Evolutionary conservation across 2,113 vertebrate species (phyloP), one percentile per base, ranked within the genome.

Genomic region (Oceanodroma tethys): DNA sequence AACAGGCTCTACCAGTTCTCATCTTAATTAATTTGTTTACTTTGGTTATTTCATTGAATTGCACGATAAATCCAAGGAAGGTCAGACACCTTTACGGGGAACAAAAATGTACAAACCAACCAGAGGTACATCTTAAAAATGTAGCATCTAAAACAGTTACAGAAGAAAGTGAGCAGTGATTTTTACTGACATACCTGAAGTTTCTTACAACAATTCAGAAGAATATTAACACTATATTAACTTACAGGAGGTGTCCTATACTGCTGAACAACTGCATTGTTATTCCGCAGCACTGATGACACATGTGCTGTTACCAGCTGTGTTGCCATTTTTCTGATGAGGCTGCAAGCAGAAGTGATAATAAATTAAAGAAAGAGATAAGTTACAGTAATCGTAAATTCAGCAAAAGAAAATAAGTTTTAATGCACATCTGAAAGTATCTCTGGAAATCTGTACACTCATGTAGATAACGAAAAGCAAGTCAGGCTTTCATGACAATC

Each of bases 291-390:
- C 36, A 98, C 76, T 16, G 99, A 99, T 70, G 99, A 99, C 97
- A 99, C 98, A 85, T 99, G 99, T 19, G 99, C 96, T 7, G 99
- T 98, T n/a, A 99, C 99, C 92, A 99, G 98, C 98, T 99, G 99
- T 38, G 99, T 98, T 43, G 99, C 99, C 99, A 99, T 99, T 89
- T 99, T 99, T 88, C 99, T 98, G 92, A 99, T 98, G 11, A 99
- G 98, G 72, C 99, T 99, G 96, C 48, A 96, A 82, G 27, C 25
- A 94, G 21, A 97, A 94, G 65, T 30, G 13, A 63, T 19, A 53
- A 74, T 17, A 55, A 70, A 45, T 95, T 43, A 78, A 71, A 87
- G 7, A 26, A 83, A 76, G 22, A 68, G 40, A 7, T 66, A 81
- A n/a, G 6, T 62, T 66, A 92, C 3, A 15, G n/a, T 22, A 22